These are phyloP conservation scores for Alsophila aescularia DNA, from an alignment of 2,888 invertebrate species.

Conservation along the genomic window DNA sequence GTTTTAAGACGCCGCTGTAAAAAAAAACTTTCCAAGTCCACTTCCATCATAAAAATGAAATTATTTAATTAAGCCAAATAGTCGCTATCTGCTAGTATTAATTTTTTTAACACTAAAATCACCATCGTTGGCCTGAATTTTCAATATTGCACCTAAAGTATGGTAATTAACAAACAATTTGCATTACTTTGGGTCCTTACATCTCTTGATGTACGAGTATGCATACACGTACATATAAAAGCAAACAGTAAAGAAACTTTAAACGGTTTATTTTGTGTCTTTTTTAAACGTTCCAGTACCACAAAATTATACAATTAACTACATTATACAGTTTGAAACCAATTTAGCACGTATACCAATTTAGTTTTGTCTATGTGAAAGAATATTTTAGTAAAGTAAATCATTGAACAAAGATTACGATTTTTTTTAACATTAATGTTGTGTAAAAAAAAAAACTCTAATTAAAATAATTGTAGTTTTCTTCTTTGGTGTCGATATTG, in stretches of 20 bases:
- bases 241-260: neutral
- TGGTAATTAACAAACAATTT: constrained; percentile 42
- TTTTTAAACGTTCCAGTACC: too few species aligned
- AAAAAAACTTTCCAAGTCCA: constrained; percentile 11
- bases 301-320: too few species aligned
- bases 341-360: too few species aligned
- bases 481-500: too few species aligned
- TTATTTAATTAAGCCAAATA: constrained; percentile 14
- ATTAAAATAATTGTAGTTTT: too few species aligned
- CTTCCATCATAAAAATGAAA: constrained; percentile 36
- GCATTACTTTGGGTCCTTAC: constrained; percentile 31
- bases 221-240: neutral
- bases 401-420: too few species aligned
- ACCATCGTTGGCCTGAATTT: constrained; percentile 20
- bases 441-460: too few species aligned
- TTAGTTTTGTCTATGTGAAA: too few species aligned
- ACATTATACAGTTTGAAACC: too few species aligned
- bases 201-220: neutral
- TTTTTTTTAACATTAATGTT: too few species aligned
- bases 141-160: constrained; percentile 18
- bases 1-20: constrained; percentile 22
- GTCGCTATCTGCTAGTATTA: constrained; percentile 9
- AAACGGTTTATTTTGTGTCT: too few species aligned
- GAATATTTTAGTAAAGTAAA: too few species aligned
- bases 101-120: constrained; percentile 13